These are phyloP conservation scores for Acanthis flammea DNA, from an alignment of 2,797 vertebrate species.

Conservation along the genomic window DNA sequence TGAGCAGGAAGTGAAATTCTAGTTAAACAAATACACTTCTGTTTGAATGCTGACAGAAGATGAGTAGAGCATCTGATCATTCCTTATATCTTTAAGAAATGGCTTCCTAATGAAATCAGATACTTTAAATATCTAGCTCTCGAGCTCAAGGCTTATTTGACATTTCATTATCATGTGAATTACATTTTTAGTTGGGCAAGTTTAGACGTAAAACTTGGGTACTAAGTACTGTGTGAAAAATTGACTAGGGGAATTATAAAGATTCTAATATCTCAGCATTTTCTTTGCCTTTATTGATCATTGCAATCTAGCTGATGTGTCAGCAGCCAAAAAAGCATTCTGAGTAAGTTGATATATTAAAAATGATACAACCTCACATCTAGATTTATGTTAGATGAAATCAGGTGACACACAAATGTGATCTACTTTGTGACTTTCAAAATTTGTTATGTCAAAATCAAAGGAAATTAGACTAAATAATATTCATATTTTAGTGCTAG, in stretches of 20 bases:
- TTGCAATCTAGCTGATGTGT: slow-evolving; percentile 15
- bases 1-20: slow-evolving; percentile 38
- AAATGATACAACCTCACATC: slow-evolving; percentile 38
- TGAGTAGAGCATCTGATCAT: slow-evolving; percentile 10
- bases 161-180: slow-evolving; percentile 53
- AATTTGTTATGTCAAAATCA: slow-evolving; percentile 57
- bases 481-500: slow-evolving; percentile 24
- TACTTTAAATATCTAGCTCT: slow-evolving; percentile 46
- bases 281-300: slow-evolving; percentile 53
- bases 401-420: neutral
- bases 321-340: slow-evolving; percentile 38
- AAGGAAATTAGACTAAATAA: slow-evolving; percentile 49
- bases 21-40: slow-evolving; percentile 39
- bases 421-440: slow-evolving; percentile 44
- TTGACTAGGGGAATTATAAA: slow-evolving; percentile 32
- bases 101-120: slow-evolving; percentile 24
- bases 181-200: slow-evolving; percentile 13
- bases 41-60: slow-evolving; percentile 34
- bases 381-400: slow-evolving; percentile 53
- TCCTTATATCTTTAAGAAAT: slow-evolving; percentile 40
- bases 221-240: slow-evolving; percentile 35
- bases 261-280: slow-evolving; percentile 29
- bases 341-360: slow-evolving; percentile 51
- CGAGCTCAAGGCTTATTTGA: slow-evolving; percentile 20
- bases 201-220: slow-evolving; percentile 16